Evolutionary conservation across 1,140 invertebrate species (phyloP).

Genomic region (Cotesia chilonis): DNA sequence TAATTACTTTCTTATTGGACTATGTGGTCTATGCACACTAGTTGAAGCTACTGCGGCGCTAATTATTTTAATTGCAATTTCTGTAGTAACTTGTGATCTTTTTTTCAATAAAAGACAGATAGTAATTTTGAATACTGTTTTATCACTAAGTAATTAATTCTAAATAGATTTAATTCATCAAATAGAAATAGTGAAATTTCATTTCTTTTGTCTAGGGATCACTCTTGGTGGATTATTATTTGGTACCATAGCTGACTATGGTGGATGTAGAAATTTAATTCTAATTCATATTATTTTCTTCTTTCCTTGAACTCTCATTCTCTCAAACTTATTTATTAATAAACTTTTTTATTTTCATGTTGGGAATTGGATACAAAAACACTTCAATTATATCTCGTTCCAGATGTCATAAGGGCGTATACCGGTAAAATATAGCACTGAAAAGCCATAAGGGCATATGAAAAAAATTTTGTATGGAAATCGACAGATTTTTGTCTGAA

Average conservation of each 20-base stretch:
- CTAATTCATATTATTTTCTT: slow-evolving; percentile 45
- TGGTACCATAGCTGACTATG: slow-evolving; percentile 45
- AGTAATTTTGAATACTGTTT: slow-evolving; percentile 38
- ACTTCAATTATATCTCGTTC: too few species aligned
- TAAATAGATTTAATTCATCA: not conserved
- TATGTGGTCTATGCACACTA: slow-evolving; percentile 47
- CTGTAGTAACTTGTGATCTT: slow-evolving; percentile 49
- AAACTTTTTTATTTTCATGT: slow-evolving; percentile 43
- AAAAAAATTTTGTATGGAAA: too few species aligned
- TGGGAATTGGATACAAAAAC: slow-evolving; percentile 46
- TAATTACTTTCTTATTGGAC: slow-evolving; percentile 44
- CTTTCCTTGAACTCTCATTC: slow-evolving; percentile 44
- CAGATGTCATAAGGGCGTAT: too few species aligned
- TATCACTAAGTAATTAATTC: slow-evolving; percentile 41
- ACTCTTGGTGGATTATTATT: slow-evolving; percentile 47
- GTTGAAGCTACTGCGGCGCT: slow-evolving; percentile 46
- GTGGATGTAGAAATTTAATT: slow-evolving; percentile 46
- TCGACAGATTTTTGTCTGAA: too few species aligned
- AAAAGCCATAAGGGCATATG: too few species aligned
- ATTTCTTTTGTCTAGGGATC: slow-evolving; percentile 44
- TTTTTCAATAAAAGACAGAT: slow-evolving; percentile 38
- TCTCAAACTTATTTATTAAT: slow-evolving; percentile 45
- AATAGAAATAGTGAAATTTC: slow-evolving; percentile 5
- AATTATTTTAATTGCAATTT: slow-evolving; percentile 40
- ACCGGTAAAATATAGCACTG: too few species aligned